Percentiles rank a stretch among this genome's conserved stretches.
Conservation (phyloP, 2,113 vertebrate genomes). For the Ondatra zibethicus region DNA sequence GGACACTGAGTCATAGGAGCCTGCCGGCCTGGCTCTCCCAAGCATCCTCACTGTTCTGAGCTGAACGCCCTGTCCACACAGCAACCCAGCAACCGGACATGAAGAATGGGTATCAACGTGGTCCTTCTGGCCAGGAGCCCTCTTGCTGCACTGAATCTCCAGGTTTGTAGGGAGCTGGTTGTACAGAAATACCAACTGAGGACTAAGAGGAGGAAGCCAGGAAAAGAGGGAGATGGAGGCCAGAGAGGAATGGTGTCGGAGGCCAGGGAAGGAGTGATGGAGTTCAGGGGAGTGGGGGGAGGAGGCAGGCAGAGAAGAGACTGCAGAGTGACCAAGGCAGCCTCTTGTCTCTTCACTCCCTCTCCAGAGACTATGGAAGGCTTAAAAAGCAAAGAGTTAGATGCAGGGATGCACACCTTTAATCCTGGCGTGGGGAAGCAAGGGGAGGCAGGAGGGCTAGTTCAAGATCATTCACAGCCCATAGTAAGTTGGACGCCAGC, state of each 20-base stretch:
- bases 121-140: not conserved
- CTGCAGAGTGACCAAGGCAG: not conserved
- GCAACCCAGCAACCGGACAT: rapidly evolving
- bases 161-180: too few species aligned
- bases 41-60: not conserved
- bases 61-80: rapidly evolving
- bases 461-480: not conserved
- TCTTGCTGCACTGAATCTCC: rapidly evolving
- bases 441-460: not conserved
- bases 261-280: not conserved
- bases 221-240: not conserved
- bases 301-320: not conserved
- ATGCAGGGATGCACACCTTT: too few species aligned
- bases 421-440: not conserved
- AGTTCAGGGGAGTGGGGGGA: not conserved
- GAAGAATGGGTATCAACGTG: rapidly evolving
- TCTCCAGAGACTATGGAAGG: not conserved
- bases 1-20: not conserved
- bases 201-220: not conserved
- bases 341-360: not conserved
- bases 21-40: too few species aligned
- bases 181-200: not conserved
- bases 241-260: not conserved
- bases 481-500: not conserved
- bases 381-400: not conserved